These are phyloP conservation scores for Columba guinea DNA, from an alignment of 2,797 vertebrate species.

Conservation along the genomic window DNA sequence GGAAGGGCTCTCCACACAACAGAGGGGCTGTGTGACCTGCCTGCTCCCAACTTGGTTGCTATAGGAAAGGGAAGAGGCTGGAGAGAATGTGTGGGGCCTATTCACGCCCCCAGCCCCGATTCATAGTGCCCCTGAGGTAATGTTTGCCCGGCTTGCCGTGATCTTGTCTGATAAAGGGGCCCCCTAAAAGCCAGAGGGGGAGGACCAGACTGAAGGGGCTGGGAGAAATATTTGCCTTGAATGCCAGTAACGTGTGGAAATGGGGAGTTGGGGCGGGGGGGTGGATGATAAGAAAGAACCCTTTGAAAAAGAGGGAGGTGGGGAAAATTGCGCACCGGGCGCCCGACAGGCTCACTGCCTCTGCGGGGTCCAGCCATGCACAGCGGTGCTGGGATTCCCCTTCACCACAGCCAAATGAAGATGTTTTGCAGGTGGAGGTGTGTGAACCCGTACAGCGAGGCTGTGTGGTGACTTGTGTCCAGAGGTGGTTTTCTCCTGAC, in stretches of 20 bases:
- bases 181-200: constrained; percentile 41
- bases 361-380: background rate
- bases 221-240: constrained; percentile 71
- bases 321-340: background rate
- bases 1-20: constrained; percentile 47
- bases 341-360: background rate
- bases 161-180: constrained; percentile 66
- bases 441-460: background rate
- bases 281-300: constrained; percentile 46
- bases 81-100: constrained; percentile 72
- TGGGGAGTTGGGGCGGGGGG: background rate
- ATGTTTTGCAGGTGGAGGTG: background rate
- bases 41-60: constrained; percentile 71
- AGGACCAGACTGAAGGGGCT: constrained; percentile 33
- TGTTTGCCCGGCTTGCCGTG: constrained; percentile 62
- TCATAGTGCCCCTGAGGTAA: constrained; percentile 71
- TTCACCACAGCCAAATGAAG: background rate
- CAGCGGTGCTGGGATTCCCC: background rate
- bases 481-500: background rate
- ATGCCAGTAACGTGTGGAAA: constrained; percentile 52
- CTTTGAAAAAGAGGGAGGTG: constrained; percentile 52
- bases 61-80: constrained; percentile 71
- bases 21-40: constrained; percentile 66
- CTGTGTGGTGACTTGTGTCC: background rate
- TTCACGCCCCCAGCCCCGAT: constrained; percentile 64